Conservation (phyloP, 2,797 vertebrate genomes). For the Spinibarbus caldwelli region DNA sequence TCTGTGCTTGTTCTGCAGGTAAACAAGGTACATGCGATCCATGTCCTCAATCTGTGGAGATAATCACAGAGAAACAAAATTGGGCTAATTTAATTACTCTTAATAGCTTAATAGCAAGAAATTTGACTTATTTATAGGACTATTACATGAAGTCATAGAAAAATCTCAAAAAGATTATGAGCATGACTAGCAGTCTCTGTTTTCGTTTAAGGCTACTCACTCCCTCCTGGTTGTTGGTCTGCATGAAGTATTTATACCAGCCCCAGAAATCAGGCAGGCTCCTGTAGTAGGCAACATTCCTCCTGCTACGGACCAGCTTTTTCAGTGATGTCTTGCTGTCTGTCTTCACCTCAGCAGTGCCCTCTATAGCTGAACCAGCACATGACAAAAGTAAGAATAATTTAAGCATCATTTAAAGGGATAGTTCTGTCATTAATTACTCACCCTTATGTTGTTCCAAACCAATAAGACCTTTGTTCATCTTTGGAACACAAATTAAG, state of each 20-base stretch:
- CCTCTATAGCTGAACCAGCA: constrained; percentile 52
- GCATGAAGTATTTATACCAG: constrained; percentile 82
- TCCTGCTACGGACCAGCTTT: constrained; percentile 72
- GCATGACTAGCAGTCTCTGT: background rate
- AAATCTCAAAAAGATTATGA: background rate
- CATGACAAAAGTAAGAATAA: background rate
- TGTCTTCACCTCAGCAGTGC: constrained; percentile 64
- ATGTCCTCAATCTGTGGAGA: constrained; percentile 76
- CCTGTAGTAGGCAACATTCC: constrained; percentile 75
- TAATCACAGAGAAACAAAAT: constrained; percentile 1
- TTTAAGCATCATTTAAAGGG: background rate
- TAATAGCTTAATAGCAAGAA: background rate
- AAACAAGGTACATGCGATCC: constrained; percentile 78
- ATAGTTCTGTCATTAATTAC: background rate
- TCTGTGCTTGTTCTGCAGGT: constrained; percentile 81
- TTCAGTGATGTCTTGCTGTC: constrained; percentile 63
- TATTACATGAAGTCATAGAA: background rate
- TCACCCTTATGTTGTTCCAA: background rate
- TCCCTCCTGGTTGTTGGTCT: constrained; percentile 81
- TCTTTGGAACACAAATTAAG: background rate
- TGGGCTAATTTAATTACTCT: background rate
- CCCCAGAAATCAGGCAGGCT: constrained; percentile 81
- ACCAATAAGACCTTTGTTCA: background rate
- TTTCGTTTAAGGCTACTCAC: constrained; percentile 70
- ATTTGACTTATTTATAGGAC: background rate